Conservation (phyloP, 2,888 invertebrate genomes). For the Dasysyrphus albostriatus region DNA sequence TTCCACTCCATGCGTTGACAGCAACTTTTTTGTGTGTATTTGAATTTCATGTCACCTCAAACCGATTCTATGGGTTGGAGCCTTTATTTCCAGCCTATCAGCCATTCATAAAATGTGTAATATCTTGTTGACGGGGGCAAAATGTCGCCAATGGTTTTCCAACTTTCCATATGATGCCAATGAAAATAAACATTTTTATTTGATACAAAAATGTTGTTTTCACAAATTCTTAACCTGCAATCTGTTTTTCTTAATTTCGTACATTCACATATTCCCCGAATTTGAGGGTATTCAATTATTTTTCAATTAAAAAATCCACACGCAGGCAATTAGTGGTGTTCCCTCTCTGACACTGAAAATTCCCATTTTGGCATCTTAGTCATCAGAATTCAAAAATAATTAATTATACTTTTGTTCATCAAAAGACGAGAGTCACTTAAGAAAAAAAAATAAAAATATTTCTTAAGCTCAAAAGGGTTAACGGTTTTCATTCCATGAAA, state of each 20-base stretch:
- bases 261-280: not conserved
- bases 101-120: too few species aligned
- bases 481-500: constrained; percentile 41
- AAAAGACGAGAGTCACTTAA: constrained; percentile 27
- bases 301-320: constrained; percentile 38
- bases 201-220: not conserved
- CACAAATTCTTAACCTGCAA: constrained; percentile 12
- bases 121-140: too few species aligned
- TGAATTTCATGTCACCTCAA: too few species aligned
- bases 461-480: constrained; percentile 63
- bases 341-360: constrained; percentile 21
- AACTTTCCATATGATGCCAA: too few species aligned
- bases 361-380: constrained; percentile 37
- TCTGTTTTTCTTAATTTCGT: not conserved
- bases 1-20: too few species aligned
- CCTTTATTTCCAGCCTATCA: too few species aligned
- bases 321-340: constrained; percentile 3
- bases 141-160: too few species aligned
- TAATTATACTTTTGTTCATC: constrained; percentile 45
- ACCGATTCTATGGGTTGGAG: too few species aligned
- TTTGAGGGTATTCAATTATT: not conserved
- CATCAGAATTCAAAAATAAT: constrained; percentile 31
- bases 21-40: too few species aligned
- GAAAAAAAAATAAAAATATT: constrained; percentile 36
- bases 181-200: not conserved